These are phyloP conservation scores for Aegotheles bennettii DNA, from an alignment of 2,113 vertebrate genomes.

Conservation along the genomic window DNA sequence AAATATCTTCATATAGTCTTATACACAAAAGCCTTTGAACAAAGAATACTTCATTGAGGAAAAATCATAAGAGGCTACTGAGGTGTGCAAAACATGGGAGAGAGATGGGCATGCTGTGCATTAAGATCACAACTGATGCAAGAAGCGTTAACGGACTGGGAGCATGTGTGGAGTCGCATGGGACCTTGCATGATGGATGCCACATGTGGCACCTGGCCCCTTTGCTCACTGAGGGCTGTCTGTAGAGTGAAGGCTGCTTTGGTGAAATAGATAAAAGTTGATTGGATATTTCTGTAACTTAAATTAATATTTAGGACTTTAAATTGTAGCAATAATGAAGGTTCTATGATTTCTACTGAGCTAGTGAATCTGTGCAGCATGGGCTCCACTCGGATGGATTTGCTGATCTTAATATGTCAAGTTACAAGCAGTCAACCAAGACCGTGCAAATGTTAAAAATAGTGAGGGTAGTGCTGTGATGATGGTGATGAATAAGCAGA, in stretches of 20 bases:
- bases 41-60: neutral
- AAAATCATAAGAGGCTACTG: neutral
- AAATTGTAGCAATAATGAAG: neutral
- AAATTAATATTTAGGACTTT: neutral
- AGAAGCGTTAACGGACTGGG: neutral
- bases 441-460: neutral
- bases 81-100: neutral
- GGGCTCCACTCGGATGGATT: neutral
- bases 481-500: neutral
- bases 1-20: neutral
- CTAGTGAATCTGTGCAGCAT: neutral
- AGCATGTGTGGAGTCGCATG: neutral
- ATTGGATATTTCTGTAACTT: neutral
- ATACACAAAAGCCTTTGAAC: neutral
- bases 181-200: neutral
- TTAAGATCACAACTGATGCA: neutral
- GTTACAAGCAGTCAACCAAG: neutral
- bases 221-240: fast-evolving
- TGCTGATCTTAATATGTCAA: neutral
- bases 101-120: neutral
- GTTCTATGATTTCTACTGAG: neutral
- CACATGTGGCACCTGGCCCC: neutral
- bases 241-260: neutral
- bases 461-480: neutral
- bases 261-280: neutral